Evolutionary conservation across 1,140 invertebrate genomes (phyloP), one percentile per base, ranked within the genome.

Genomic region (Hyphantria cunea): DNA sequence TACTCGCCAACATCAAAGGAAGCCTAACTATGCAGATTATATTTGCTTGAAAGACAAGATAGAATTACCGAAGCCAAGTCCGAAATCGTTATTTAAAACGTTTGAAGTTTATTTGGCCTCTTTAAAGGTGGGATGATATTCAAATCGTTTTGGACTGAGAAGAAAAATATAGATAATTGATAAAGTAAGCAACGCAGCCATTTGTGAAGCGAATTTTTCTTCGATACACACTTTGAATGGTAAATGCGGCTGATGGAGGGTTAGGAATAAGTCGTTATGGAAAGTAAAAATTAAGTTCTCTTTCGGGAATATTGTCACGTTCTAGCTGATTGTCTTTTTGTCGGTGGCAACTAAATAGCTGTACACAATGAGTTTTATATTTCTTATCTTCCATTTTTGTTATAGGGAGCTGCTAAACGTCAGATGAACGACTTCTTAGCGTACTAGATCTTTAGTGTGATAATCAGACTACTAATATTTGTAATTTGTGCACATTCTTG

Each of bases 271-370:
- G 70, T 70, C 63, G 67, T 69, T 45, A 60, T 60, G 64, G 61
- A 65, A 64, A 73, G 72, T 68, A 73, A 68, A 79, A 79, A 81
- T 77, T 79, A 77, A 77, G 78, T 75, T 73, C 71, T 77, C 49
- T 51, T 52, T 66, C 50, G 45, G 69, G 68, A 70, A 61, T 64
- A 65, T 70, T 59, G 70, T 78, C 78, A 81, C 78, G 78, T 81
- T 69, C 39, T 3, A 15, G 33, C 15, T 49, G 55, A 58, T 58
- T 58, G 55, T 39, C 11, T 49, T 31, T 31, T 25, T 58, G 15
- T 55, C 33, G 54, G 25, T 45, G 55, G 37, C 37, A 39, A 39
- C 37, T n/a, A 39, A 9, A 39, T n/a, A 3, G 37, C n/a, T 39
- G 17, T 25, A 25, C 17, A 25, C 17, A 25, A 25, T 25, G 17